Evolutionary conservation across 2,888 invertebrate species (phyloP).

Genomic region (Drosophila subsilvestris): DNA sequence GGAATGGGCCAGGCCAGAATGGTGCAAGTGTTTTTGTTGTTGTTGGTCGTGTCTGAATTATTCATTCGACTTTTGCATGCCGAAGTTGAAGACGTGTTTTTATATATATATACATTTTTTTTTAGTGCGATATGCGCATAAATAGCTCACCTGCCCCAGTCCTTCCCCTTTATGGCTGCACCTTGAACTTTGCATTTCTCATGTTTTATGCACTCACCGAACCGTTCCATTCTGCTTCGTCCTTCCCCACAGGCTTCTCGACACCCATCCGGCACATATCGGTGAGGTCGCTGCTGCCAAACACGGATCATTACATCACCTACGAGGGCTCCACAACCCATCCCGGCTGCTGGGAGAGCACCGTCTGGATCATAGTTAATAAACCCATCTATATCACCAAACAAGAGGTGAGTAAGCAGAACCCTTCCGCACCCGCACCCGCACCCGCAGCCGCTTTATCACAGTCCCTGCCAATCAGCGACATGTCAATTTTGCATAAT

Average conservation of each 20-base stretch:
- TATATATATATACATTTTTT: conserved; percentile 46
- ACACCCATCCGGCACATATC: conserved; percentile 94
- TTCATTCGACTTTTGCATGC: conserved; percentile 57
- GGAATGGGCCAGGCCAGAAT: not conserved
- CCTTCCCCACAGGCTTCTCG: conserved; percentile 88
- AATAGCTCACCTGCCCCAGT: conserved; percentile 25
- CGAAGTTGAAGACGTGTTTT: conserved; percentile 53
- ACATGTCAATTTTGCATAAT: no score
- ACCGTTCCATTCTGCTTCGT: not conserved
- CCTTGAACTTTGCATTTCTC: conserved; percentile 44
- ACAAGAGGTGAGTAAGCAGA: conserved; percentile 93
- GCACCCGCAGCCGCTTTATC: no score
- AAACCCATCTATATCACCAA: conserved; percentile 98
- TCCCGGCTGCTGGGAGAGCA: conserved; percentile 99
- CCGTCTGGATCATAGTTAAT: conserved; percentile 99
- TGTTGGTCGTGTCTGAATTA: conserved; percentile 60
- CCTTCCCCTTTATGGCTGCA: conserved; percentile 19
- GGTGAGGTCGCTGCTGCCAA: conserved; percentile 93
- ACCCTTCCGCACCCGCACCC: no score
- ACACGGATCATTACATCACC: conserved; percentile 97
- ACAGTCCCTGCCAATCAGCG: no score
- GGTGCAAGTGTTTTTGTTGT: not conserved
- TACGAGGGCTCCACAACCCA: conserved; percentile 99
- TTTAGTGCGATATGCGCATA: conserved; percentile 44
- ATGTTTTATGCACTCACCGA: conserved; percentile 28